Conservation (phyloP, 2,888 invertebrate species). For the Glyphotaelius pellucidus region DNA sequence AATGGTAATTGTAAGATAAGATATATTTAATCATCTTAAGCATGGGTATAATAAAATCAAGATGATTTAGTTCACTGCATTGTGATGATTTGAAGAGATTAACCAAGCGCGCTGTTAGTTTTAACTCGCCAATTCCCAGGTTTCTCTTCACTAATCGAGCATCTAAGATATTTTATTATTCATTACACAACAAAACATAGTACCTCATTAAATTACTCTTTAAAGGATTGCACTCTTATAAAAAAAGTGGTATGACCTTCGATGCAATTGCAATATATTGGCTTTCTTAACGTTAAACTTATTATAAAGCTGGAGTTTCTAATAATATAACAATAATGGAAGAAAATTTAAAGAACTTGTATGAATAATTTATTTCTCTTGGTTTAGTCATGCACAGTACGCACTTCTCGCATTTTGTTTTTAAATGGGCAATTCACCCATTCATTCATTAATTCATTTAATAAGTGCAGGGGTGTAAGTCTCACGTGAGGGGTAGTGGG, state of each 20-base stretch:
- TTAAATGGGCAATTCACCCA: too few species aligned
- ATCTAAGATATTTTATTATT: background rate
- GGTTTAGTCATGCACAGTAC: too few species aligned
- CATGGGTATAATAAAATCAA: background rate
- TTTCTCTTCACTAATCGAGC: background rate
- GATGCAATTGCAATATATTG: background rate
- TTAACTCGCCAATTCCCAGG: background rate
- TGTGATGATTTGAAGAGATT: background rate
- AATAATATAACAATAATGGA: too few species aligned
- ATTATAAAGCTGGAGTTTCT: too few species aligned
- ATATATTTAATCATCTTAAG: background rate
- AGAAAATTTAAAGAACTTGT: too few species aligned
- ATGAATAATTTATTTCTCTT: too few species aligned
- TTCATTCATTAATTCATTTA: too few species aligned
- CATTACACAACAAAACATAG: background rate
- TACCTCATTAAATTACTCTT: background rate
- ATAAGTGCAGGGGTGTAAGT: too few species aligned
- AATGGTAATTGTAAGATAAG: background rate
- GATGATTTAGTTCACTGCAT: background rate
- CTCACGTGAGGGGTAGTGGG: too few species aligned
- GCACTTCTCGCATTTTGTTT: too few species aligned
- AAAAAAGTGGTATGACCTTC: background rate
- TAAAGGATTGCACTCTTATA: background rate
- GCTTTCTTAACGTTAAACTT: too few species aligned
- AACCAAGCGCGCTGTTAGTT: background rate